phyloP scores from a whole-genome alignment of 2,797 vertebrate genomes.

The Sebastes oblongus region DNA sequence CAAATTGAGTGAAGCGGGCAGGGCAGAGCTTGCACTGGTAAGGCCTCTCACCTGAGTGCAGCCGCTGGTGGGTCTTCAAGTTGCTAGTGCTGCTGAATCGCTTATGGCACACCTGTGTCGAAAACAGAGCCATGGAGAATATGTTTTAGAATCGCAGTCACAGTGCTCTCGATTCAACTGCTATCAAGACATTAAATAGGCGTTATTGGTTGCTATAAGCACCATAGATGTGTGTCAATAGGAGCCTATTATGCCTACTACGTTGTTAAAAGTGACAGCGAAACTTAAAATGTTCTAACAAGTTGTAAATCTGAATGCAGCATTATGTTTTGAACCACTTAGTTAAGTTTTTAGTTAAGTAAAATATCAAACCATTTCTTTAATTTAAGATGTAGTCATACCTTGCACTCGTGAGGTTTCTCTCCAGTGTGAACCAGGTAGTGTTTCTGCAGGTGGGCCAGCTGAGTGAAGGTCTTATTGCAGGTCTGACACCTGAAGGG shows the following conservation, averaged over 20 bases:
- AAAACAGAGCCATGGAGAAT: not conserved
- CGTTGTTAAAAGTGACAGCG: too few relatives aligned
- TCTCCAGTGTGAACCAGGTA: slow-evolving; percentile 98
- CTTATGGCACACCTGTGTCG: slow-evolving; percentile 90
- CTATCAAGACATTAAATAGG: too few relatives aligned
- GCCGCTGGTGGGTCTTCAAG: slow-evolving; percentile 93
- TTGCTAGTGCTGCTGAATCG: slow-evolving; percentile 97
- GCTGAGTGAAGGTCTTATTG: slow-evolving; percentile 94
- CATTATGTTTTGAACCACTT: too few relatives aligned
- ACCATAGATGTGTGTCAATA: too few relatives aligned
- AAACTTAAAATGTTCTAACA: too few relatives aligned
- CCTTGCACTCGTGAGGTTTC: slow-evolving; percentile 97
- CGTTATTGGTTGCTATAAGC: too few relatives aligned
- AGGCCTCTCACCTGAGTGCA: slow-evolving; percentile 94
- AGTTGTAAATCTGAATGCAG: too few relatives aligned
- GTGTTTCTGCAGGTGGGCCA: slow-evolving; percentile 99
- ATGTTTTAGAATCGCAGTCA: not conserved
- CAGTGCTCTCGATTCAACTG: too few relatives aligned
- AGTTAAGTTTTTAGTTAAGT: too few relatives aligned
- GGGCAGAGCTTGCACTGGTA: slow-evolving; percentile 95
- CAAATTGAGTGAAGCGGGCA: slow-evolving; percentile 93
- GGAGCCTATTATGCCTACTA: too few relatives aligned
- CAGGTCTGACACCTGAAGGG: slow-evolving; percentile 96
- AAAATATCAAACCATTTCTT: not conserved
- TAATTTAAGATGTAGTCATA: slow-evolving; percentile 57